A percentile compares a stretch with the other conserved stretches of the same genome.
Conservation (phyloP, 2,888 invertebrate genomes). For the Rhingia campestris region DNA sequence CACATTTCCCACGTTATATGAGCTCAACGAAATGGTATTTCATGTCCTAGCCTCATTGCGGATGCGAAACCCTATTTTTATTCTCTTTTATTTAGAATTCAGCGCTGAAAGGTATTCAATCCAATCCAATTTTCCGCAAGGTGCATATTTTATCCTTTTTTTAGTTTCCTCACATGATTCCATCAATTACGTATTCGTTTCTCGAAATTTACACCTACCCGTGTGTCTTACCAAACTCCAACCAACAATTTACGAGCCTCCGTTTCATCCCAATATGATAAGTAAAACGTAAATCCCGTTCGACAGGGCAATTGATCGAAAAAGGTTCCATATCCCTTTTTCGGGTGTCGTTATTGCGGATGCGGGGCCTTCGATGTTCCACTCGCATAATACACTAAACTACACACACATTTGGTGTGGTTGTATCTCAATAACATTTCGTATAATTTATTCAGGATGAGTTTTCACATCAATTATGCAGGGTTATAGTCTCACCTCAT, state of each 20-base stretch:
- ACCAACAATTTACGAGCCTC: constrained; percentile 52
- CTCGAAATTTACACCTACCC: constrained; percentile 70
- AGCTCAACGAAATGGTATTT: constrained; percentile 31
- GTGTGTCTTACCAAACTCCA: constrained; percentile 44
- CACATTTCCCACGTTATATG: constrained; percentile 38
- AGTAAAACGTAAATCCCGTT: constrained; percentile 73
- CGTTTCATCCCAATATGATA: constrained; percentile 64
- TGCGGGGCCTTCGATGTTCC: constrained; percentile 31
- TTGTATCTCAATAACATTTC: constrained; percentile 74
- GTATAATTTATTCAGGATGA: constrained; percentile 74
- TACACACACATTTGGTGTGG: constrained; percentile 64
- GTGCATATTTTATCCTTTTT: constrained; percentile 71
- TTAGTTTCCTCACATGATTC: constrained; percentile 67
- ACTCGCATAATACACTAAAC: constrained; percentile 40
- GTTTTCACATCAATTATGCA: constrained; percentile 74
- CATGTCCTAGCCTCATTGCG: constrained; percentile 37
- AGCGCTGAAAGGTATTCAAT: constrained; percentile 72
- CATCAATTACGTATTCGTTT: constrained; percentile 73
- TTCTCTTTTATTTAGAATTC: constrained; percentile 65
- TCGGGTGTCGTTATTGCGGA: constrained; percentile 45
- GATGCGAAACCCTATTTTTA: constrained; percentile 20
- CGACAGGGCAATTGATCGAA: constrained; percentile 73
- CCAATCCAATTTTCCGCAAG: constrained; percentile 72
- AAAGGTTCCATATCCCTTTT: constrained; percentile 69
- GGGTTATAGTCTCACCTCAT: constrained; percentile 74